These are phyloP conservation scores for Micrasema minimum DNA, from an alignment of 1,140 invertebrate genomes.

Conservation along the genomic window DNA sequence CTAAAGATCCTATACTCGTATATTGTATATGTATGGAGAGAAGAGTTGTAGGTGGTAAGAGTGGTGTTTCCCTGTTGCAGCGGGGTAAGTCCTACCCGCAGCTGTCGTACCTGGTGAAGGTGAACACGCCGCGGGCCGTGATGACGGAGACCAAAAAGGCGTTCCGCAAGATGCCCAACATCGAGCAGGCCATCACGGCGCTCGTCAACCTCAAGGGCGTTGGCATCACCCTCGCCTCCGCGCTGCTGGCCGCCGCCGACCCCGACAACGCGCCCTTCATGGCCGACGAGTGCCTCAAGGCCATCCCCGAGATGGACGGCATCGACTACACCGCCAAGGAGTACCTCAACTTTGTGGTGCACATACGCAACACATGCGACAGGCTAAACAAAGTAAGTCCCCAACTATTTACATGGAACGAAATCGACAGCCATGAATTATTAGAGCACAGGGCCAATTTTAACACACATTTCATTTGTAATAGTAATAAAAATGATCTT, in stretches of 20 bases:
- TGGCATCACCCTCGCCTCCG: slow-evolving; percentile 91
- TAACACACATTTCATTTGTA: no score
- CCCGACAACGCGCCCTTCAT: slow-evolving; percentile 94
- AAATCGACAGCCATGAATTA: no score
- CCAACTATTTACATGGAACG: no score
- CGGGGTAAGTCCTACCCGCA: slow-evolving; percentile 92
- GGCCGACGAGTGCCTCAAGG: slow-evolving; percentile 95
- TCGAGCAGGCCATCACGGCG: slow-evolving; percentile 88
- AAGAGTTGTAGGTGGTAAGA: no score
- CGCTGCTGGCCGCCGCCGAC: slow-evolving; percentile 84
- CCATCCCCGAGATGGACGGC: slow-evolving; percentile 93
- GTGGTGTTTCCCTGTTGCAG: slow-evolving; percentile 69
- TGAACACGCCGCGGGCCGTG: slow-evolving; percentile 91
- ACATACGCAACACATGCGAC: slow-evolving; percentile 84
- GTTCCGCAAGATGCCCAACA: slow-evolving; percentile 89
- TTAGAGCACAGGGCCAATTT: no score
- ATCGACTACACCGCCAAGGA: slow-evolving; percentile 96
- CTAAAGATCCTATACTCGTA: no score
- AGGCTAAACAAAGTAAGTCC: slow-evolving; percentile 84
- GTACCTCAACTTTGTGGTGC: slow-evolving; percentile 93
- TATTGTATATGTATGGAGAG: no score
- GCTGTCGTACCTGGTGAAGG: slow-evolving; percentile 90
- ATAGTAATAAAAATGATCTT: no score
- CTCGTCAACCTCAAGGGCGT: slow-evolving; percentile 91
- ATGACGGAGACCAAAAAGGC: slow-evolving; percentile 91